A percentile compares a stretch with the other conserved stretches of the same genome.
phyloP scores from a whole-genome alignment of 2,797 vertebrate species.

The Rallus crepitans region DNA sequence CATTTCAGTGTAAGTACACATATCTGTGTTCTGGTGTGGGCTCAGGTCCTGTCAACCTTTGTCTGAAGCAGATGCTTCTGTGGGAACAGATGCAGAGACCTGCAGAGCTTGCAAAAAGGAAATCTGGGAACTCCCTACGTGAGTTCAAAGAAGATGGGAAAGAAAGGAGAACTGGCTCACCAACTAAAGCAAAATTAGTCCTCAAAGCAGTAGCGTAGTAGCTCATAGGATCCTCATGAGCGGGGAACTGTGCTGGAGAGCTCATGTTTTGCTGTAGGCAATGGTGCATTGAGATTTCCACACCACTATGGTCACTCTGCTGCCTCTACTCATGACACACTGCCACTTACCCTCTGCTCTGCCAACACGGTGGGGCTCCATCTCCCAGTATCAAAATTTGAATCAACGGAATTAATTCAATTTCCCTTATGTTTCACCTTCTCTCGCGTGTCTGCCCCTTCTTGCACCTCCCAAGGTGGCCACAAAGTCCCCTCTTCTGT shows the following conservation, averaged over 20 bases:
- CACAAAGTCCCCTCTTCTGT: background rate
- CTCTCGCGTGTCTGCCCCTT: background rate
- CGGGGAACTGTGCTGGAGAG: background rate
- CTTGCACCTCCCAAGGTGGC: background rate
- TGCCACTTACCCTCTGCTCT: background rate
- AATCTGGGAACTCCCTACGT: background rate
- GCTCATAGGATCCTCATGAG: background rate
- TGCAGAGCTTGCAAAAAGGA: background rate
- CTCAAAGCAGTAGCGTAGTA: background rate
- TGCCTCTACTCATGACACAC: background rate
- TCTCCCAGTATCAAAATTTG: background rate
- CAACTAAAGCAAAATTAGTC: background rate
- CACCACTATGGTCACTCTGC: background rate
- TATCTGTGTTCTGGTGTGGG: background rate
- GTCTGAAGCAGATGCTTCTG: background rate
- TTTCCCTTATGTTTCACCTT: background rate
- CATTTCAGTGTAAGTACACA: background rate
- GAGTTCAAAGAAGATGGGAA: background rate
- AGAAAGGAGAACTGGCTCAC: background rate
- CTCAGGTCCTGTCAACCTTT: background rate
- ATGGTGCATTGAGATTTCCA: background rate
- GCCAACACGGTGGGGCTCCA: accelerated
- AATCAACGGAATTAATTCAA: background rate
- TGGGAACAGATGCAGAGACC: background rate
- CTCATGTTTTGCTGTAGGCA: background rate